Conservation (phyloP, 1,140 invertebrate genomes). For the Conus ventricosus region DNA sequence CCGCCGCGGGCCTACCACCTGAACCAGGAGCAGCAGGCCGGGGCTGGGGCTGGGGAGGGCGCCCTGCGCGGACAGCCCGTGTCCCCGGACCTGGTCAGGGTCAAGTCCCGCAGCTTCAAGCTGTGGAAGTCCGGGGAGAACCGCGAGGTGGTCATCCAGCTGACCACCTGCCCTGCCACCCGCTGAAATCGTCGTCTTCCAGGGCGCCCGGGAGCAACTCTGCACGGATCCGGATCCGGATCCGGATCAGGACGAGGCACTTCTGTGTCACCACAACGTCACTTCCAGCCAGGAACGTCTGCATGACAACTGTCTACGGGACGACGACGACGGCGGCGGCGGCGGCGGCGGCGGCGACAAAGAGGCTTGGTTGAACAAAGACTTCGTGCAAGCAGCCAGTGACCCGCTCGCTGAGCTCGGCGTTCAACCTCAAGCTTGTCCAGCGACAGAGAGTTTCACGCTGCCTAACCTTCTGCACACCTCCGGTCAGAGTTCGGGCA, state of each 20-base stretch:
- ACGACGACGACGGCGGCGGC: not conserved
- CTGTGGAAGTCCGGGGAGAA: not conserved
- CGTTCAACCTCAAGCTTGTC: no score
- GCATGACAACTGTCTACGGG: not conserved
- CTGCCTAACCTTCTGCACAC: no score
- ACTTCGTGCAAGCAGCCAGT: no score
- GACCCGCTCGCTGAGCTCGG: no score
- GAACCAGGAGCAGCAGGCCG: not conserved
- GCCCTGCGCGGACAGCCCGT: not conserved
- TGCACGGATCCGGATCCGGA: not conserved
- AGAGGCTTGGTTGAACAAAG: no score
- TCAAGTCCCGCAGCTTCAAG: not conserved
- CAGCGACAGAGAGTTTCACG: no score
- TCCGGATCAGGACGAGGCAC: not conserved
- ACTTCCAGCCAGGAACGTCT: not conserved
- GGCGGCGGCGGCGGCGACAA: no score
- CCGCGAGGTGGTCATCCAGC: constrained; percentile 13
- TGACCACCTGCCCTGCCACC: not conserved
- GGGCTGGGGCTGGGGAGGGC: no score
- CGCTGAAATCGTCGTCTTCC: no score
- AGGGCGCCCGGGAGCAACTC: not conserved
- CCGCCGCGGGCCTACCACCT: not conserved
- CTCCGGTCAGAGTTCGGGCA: no score
- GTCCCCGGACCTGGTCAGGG: not conserved
- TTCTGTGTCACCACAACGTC: not conserved